Percentiles rank a stretch among this genome's conserved stretches.
Conservation (phyloP, 2,888 invertebrate species). For the Corythucha ciliata region DNA sequence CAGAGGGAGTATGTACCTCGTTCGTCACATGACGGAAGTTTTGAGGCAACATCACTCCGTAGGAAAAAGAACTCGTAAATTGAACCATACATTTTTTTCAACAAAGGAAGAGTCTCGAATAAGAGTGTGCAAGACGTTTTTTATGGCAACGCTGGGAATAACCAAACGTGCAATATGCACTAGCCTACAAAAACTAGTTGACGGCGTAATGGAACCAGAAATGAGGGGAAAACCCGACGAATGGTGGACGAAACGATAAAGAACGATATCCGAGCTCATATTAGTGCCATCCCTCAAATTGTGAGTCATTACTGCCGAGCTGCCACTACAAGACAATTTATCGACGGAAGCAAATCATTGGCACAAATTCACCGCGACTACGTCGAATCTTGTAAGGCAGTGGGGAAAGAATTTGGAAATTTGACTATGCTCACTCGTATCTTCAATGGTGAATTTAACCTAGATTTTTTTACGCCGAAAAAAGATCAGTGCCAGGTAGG, state of each 20-base stretch:
- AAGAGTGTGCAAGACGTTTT: too few relatives aligned
- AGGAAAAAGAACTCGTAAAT: too few relatives aligned
- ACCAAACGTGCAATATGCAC: too few relatives aligned
- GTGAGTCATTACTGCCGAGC: conserved; percentile 25
- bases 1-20: too few relatives aligned
- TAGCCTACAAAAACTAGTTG: too few relatives aligned
- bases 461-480: conserved; percentile 4
- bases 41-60: too few relatives aligned
- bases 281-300: conserved; percentile 10
- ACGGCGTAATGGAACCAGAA: too few relatives aligned
- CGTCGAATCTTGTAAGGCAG: neutral
- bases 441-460: conserved; percentile 14
- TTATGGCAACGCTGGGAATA: too few relatives aligned
- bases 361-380: conserved; percentile 12
- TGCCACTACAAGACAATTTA: neutral
- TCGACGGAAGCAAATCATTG: conserved; percentile 10
- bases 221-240: too few relatives aligned
- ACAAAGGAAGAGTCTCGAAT: too few relatives aligned
- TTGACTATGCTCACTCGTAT: neutral
- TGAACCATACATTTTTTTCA: too few relatives aligned
- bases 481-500: conserved; percentile 16
- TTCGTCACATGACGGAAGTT: too few relatives aligned
- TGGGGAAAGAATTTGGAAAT: neutral
- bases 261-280: conserved; percentile 10
- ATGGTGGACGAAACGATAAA: neutral